Conservation (phyloP, 2,888 invertebrate genomes). For the Sinotaia quadrata region DNA sequence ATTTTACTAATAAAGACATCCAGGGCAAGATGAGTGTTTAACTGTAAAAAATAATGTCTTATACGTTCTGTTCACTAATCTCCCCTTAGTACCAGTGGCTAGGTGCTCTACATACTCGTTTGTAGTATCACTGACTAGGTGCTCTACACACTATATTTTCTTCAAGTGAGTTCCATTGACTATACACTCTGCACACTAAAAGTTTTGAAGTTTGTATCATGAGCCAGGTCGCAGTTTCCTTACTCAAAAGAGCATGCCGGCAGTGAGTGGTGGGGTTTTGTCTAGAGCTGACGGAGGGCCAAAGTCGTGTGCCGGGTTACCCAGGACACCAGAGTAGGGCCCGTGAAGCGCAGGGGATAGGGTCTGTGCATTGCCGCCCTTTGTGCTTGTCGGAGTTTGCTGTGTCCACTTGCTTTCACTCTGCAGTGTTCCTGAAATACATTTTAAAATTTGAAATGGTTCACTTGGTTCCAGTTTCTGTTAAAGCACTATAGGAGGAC, state of each 20-base stretch:
- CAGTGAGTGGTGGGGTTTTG: slow-evolving; percentile 46
- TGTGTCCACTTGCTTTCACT: slow-evolving; percentile 55
- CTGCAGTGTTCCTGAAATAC: slow-evolving; percentile 47
- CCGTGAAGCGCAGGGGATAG: slow-evolving; percentile 59
- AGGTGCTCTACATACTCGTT: not conserved
- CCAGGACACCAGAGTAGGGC: slow-evolving; percentile 63
- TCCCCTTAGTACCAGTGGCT: not conserved
- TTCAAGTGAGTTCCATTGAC: not conserved
- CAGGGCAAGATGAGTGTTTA: no score
- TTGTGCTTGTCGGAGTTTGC: slow-evolving; percentile 24
- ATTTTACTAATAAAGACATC: no score
- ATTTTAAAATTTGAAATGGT: no score
- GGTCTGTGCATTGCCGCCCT: slow-evolving; percentile 27
- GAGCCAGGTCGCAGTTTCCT: no score
- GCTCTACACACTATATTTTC: not conserved
- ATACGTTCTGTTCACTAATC: not conserved
- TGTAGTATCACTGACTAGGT: not conserved
- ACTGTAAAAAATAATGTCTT: no score
- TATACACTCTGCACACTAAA: not conserved
- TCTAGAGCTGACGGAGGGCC: slow-evolving; percentile 38
- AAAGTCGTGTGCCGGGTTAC: slow-evolving; percentile 43
- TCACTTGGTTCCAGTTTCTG: no score
- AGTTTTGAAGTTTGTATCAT: no score
- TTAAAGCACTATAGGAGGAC: no score
- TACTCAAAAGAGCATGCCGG: slow-evolving; percentile 45